Conservation (phyloP, 2,797 vertebrate species). For the Sandelia bainsii region DNA sequence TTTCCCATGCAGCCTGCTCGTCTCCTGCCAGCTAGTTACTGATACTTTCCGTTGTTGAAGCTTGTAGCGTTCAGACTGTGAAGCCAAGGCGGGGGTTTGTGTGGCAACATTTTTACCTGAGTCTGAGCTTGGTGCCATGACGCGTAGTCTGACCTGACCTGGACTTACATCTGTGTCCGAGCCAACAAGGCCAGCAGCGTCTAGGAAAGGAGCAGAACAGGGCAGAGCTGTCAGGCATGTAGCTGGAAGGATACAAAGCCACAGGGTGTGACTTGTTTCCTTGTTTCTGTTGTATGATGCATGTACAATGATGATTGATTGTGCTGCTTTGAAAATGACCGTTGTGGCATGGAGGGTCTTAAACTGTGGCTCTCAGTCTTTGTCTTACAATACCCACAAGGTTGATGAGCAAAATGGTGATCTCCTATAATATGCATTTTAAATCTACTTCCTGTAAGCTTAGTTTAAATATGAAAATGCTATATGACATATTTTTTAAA, state of each 20-base stretch:
- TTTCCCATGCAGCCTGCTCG: constrained; percentile 43
- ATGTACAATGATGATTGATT: constrained; percentile 23
- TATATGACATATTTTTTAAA: too few species aligned
- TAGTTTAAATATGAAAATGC: background rate
- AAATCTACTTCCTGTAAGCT: too few species aligned
- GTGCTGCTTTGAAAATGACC: background rate
- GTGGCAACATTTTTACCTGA: constrained; percentile 30
- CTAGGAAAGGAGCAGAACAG: constrained; percentile 19
- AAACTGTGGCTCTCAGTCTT: background rate
- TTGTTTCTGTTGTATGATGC: constrained; percentile 27
- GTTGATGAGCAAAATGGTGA: background rate
- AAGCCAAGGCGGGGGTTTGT: constrained; percentile 53
- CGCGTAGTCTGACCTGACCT: constrained; percentile 34
- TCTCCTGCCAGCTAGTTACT: constrained; percentile 61
- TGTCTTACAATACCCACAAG: background rate
- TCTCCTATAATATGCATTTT: background rate
- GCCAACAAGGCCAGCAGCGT: constrained; percentile 42
- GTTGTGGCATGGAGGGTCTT: background rate
- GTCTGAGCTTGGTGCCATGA: constrained; percentile 29
- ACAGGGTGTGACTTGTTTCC: constrained; percentile 45
- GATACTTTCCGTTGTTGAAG: constrained; percentile 71
- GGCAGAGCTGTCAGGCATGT: constrained; percentile 23
- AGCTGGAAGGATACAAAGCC: constrained; percentile 47
- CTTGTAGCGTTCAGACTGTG: constrained; percentile 37
- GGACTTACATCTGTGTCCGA: constrained; percentile 28